Conservation (phyloP, 2,113 vertebrate genomes). For the Nannobrachium achirus region DNA sequence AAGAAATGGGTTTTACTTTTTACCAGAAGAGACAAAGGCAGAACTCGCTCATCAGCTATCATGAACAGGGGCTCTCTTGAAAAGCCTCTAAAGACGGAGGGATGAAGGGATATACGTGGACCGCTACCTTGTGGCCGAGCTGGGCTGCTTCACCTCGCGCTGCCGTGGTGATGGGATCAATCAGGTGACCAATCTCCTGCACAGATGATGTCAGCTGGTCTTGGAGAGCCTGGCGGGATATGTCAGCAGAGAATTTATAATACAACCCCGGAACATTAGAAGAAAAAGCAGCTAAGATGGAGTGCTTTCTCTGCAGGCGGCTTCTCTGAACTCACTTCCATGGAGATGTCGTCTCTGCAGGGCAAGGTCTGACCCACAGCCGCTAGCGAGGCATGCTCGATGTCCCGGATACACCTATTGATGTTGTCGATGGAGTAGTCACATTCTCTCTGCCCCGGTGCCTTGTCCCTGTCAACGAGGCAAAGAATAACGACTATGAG, state of each 20-base stretch:
- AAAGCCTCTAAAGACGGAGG: constrained; percentile 35
- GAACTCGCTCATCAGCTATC: constrained; percentile 25
- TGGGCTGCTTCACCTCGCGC: constrained; percentile 96
- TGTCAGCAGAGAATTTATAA: constrained; percentile 30
- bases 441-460: constrained; percentile 95
- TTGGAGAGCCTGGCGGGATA: constrained; percentile 87
- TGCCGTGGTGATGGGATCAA: constrained; percentile 92
- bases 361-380: constrained; percentile 93
- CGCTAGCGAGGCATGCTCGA: constrained; percentile 95
- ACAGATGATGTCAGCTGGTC: constrained; percentile 96
- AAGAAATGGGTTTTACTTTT: background rate
- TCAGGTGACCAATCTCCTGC: constrained; percentile 96
- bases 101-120: constrained; percentile 34
- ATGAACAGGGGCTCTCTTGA: constrained; percentile 1
- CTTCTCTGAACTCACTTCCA: constrained; percentile 63
- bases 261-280: constrained; percentile 44
- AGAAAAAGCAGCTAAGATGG: constrained; percentile 3
- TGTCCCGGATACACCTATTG: constrained; percentile 95
- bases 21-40: constrained; percentile 21
- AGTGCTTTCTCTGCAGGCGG: constrained; percentile 41
- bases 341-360: constrained; percentile 95
- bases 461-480: constrained; percentile 88
- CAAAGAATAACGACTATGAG: background rate
- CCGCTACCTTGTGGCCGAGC: constrained; percentile 93
- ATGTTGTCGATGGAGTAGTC: constrained; percentile 97